Evolutionary conservation across 2,113 vertebrate genomes (phyloP).

Genomic region (Pampusana beccarii): DNA sequence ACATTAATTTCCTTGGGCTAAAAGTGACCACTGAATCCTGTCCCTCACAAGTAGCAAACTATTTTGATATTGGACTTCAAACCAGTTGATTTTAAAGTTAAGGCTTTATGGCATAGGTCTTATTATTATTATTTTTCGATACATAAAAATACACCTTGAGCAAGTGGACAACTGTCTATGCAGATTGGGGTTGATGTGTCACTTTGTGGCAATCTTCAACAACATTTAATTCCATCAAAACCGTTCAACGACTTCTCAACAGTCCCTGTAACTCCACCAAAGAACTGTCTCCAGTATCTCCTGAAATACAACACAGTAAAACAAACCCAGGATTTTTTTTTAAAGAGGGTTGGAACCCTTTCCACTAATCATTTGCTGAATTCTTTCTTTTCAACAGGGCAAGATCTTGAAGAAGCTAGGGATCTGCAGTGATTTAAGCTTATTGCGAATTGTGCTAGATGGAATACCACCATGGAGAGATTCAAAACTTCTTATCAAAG

Average conservation of each 20-base stretch:
- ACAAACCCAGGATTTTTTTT: not conserved
- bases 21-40: not conserved
- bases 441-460: constrained; percentile 30
- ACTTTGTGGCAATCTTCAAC: not conserved
- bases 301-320: not conserved
- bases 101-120: not conserved
- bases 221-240: not conserved
- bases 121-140: not conserved
- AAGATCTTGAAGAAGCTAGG: constrained; percentile 76
- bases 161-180: too few relatives aligned
- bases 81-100: not conserved
- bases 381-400: constrained; percentile 68
- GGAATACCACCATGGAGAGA: constrained; percentile 33
- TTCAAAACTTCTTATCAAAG: constrained; percentile 64
- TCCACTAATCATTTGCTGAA: not conserved
- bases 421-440: constrained; percentile 70
- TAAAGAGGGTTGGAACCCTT: not conserved
- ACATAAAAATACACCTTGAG: not conserved
- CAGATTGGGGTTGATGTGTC: not conserved
- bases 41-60: not conserved
- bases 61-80: not conserved
- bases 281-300: too few relatives aligned
- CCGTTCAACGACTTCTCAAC: not conserved
- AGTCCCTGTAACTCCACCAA: not conserved
- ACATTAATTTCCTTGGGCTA: not conserved